phyloP scores from a whole-genome alignment of 2,888 invertebrate genomes.

The Vandiemenella viatica region DNA sequence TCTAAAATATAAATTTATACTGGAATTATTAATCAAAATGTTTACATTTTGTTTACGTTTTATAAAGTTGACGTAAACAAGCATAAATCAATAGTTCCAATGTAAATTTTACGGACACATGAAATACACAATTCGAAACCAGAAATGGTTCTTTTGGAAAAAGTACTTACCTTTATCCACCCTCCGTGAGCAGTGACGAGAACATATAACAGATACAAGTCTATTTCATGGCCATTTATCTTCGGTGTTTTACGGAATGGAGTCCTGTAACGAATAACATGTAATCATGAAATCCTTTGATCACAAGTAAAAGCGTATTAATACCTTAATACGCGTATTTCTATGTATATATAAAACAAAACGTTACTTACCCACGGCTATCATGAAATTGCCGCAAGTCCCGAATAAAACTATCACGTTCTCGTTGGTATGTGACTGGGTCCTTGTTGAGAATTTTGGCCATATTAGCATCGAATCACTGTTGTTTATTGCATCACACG shows the following conservation, averaged over 20 bases:
- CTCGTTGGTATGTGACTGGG: slow-evolving; percentile 58
- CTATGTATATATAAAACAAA: too few relatives aligned
- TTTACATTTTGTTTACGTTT: too few relatives aligned
- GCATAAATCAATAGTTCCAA: too few relatives aligned
- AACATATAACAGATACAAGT: slow-evolving; percentile 80
- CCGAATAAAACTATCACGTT: slow-evolving; percentile 64
- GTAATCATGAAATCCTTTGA: too few relatives aligned
- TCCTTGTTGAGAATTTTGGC: slow-evolving; percentile 50
- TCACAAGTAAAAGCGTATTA: too few relatives aligned
- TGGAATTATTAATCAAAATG: too few relatives aligned
- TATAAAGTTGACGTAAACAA: too few relatives aligned
- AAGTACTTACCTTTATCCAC: slow-evolving; percentile 81
- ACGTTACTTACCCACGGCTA: slow-evolving; percentile 63
- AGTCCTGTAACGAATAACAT: slow-evolving; percentile 34
- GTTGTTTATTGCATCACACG: slow-evolving; percentile 26
- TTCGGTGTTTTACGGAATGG: slow-evolving; percentile 53
- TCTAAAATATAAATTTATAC: too few relatives aligned
- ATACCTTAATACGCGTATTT: too few relatives aligned
- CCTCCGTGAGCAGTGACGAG: slow-evolving; percentile 87
- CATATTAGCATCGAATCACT: slow-evolving; percentile 31
- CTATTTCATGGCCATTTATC: slow-evolving; percentile 81
- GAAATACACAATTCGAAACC: too few relatives aligned
- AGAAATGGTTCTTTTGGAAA: too few relatives aligned
- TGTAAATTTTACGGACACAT: too few relatives aligned
- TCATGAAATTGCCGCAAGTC: slow-evolving; percentile 85